A percentile compares a stretch with the other conserved stretches of the same genome.
These are phyloP conservation scores for Rafetus swinhoei DNA, from an alignment of 2,113 vertebrate genomes.

Conservation along the genomic window DNA sequence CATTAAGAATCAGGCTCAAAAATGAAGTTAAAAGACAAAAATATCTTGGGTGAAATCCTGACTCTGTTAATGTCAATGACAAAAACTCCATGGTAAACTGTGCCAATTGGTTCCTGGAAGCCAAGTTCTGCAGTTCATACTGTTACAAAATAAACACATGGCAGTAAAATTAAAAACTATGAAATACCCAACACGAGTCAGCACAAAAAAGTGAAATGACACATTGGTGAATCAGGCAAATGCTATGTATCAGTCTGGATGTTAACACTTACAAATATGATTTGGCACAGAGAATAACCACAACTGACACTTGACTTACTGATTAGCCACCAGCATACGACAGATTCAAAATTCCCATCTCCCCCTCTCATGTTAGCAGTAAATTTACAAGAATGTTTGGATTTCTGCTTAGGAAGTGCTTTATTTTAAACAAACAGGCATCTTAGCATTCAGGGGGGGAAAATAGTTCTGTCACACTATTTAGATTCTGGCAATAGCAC, in stretches of 20 bases:
- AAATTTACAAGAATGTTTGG: neutral
- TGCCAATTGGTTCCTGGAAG: neutral
- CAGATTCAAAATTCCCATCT: accelerated
- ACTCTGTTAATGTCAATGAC: neutral
- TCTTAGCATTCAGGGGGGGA: neutral
- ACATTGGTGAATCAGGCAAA: accelerated
- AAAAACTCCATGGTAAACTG: neutral
- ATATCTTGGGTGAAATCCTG: neutral
- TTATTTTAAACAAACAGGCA: neutral
- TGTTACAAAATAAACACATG: neutral
- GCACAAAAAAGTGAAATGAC: accelerated
- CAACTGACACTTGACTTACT: accelerated
- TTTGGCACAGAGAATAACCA: neutral
- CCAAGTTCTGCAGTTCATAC: neutral
- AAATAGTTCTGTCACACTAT: neutral
- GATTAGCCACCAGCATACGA: accelerated
- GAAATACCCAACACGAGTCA: accelerated
- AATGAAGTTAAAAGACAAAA: neutral
- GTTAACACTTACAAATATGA: neutral
- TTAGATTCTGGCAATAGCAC: neutral
- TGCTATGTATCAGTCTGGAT: neutral
- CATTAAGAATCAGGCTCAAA: neutral
- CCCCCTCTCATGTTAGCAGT: neutral
- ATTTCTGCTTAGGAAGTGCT: neutral
- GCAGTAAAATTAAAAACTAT: accelerated